Evolutionary conservation across 2,888 invertebrate genomes (phyloP).

Genomic region (Augiades crinisus): DNA sequence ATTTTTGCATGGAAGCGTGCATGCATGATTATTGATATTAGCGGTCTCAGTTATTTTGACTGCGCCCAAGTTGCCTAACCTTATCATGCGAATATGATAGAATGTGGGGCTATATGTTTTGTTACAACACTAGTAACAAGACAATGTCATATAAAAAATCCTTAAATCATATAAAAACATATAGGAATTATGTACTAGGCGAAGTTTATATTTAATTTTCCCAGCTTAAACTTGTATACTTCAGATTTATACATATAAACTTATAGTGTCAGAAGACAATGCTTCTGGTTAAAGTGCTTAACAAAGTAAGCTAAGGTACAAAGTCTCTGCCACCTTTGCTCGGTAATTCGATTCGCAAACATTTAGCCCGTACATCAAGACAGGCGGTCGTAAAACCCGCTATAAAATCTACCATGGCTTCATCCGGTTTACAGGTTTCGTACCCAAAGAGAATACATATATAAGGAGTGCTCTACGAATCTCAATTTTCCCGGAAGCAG

Average conservation of each 20-base stretch:
- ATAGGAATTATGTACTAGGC: no score
- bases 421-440: conserved; percentile 20
- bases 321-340: conserved; percentile 18
- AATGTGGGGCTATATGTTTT: no score
- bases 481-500: conserved; percentile 14
- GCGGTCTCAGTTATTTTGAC: no score
- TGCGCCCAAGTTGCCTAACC: no score
- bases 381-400: conserved; percentile 26
- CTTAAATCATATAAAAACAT: no score
- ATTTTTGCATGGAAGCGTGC: no score
- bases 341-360: conserved; percentile 31
- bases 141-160: no score
- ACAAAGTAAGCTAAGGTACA: not conserved
- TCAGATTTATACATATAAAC: no score
- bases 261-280: not conserved
- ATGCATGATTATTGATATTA: no score
- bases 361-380: conserved; percentile 23
- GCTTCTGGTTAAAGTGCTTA: not conserved
- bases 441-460: conserved; percentile 21
- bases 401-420: conserved; percentile 28
- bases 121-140: no score
- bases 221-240: not conserved
- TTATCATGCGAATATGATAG: no score
- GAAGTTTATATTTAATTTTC: no score
- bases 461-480: conserved; percentile 13